phyloP scores from a whole-genome alignment of 2,797 vertebrate genomes.

The Adelosebastes latens region DNA sequence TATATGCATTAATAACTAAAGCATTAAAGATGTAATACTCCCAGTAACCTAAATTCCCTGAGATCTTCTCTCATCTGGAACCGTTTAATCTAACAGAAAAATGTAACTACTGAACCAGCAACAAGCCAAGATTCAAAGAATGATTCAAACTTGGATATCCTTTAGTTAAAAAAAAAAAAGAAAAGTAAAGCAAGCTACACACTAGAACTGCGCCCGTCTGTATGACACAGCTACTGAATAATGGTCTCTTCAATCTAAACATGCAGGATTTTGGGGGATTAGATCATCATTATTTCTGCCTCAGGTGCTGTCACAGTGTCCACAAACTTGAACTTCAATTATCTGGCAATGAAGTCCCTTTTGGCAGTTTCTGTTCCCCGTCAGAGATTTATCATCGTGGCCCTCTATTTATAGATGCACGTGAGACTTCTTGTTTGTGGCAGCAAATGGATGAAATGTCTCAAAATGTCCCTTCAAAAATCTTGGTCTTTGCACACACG shows the following conservation, averaged over 20 bases:
- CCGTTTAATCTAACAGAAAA: neutral
- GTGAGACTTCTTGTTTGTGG: slow-evolving; percentile 10
- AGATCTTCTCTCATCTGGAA: slow-evolving; percentile 16
- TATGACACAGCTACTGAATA: neutral
- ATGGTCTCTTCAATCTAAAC: neutral
- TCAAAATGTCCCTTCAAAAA: neutral
- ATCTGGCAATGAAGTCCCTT: neutral
- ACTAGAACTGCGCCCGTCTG: neutral
- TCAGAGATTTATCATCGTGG: slow-evolving; percentile 8
- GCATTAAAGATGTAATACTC: slow-evolving; percentile 27
- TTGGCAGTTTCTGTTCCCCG: neutral
- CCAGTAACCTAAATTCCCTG: slow-evolving; percentile 6
- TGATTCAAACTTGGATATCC: neutral
- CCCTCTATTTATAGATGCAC: slow-evolving; percentile 24
- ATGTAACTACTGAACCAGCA: neutral
- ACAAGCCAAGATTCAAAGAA: slow-evolving; percentile 3
- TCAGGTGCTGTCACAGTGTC: slow-evolving; percentile 13
- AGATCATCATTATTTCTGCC: neutral
- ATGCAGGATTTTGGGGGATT: neutral
- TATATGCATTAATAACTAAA: slow-evolving; percentile 32
- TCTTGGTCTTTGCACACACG: neutral
- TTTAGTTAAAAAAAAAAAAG: neutral
- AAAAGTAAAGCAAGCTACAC: neutral
- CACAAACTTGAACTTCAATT: slow-evolving; percentile 16
- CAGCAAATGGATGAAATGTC: slow-evolving; percentile 4